phyloP scores from a whole-genome alignment of 2,888 invertebrate genomes.

The Gastrophysa polygoni region DNA sequence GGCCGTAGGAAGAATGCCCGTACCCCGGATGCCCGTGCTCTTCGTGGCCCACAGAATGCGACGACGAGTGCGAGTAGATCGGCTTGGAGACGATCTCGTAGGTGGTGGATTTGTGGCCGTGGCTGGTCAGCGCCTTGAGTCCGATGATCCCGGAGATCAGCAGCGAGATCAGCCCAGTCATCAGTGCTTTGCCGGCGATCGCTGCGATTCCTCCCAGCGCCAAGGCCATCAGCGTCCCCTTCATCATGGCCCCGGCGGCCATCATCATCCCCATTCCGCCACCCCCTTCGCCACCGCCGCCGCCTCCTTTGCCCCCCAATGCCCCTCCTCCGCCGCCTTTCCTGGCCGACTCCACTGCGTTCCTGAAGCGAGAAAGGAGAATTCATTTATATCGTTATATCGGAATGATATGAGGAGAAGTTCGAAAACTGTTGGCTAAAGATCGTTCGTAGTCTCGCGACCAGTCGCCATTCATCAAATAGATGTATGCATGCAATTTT shows the following conservation, averaged over 20 bases:
- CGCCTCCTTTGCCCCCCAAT: slow-evolving; percentile 50
- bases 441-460: no score
- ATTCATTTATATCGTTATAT: no score
- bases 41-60: slow-evolving; percentile 71
- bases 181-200: slow-evolving; percentile 81
- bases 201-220: slow-evolving; percentile 75
- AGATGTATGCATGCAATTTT: no score
- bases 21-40: slow-evolving; percentile 62
- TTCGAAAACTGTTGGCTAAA: no score
- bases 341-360: slow-evolving; percentile 60
- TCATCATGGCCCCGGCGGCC: slow-evolving; percentile 64
- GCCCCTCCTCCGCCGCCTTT: slow-evolving; percentile 49
- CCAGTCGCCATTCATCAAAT: no score
- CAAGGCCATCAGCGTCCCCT: slow-evolving; percentile 74
- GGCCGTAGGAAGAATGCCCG: slow-evolving; percentile 63
- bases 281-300: slow-evolving; percentile 59
- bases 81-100: slow-evolving; percentile 87
- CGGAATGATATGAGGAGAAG: no score
- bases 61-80: slow-evolving; percentile 73
- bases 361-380: no score
- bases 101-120: slow-evolving; percentile 74
- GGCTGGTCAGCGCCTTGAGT: slow-evolving; percentile 70
- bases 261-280: slow-evolving; percentile 59
- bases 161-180: slow-evolving; percentile 81
- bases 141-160: slow-evolving; percentile 79